Conservation (phyloP, 2,797 vertebrate genomes). For the Melanotaenia maccullochi region DNA sequence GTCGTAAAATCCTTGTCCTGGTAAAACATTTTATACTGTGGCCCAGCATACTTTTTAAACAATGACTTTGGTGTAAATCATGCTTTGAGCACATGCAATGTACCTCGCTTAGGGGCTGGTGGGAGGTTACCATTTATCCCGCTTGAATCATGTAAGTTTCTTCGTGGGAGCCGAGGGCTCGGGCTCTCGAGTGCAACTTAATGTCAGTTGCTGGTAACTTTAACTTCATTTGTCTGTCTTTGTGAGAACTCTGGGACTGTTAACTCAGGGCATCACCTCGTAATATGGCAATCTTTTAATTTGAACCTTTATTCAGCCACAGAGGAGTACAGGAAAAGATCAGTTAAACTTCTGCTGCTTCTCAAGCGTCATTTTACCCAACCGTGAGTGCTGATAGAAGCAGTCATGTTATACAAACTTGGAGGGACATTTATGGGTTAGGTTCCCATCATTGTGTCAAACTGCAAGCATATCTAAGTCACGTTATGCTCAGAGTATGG, state of each 20-base stretch:
- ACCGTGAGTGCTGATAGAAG: conserved; percentile 14
- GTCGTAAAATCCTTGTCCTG: conserved; percentile 77
- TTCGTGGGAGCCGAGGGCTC: conserved; percentile 54
- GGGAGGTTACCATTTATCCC: conserved; percentile 69
- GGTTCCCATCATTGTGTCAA: conserved; percentile 13
- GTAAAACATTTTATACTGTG: conserved; percentile 78
- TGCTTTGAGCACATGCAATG: conserved; percentile 47
- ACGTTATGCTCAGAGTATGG: not conserved
- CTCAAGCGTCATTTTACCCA: conserved; percentile 25
- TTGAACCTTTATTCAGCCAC: conserved; percentile 37
- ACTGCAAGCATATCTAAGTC: not conserved
- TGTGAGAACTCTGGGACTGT: conserved; percentile 28
- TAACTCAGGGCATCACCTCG: conserved; percentile 49
- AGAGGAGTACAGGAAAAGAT: conserved; percentile 32
- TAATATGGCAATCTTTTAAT: conserved; percentile 55
- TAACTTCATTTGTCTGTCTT: conserved; percentile 57
- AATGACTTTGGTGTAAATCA: conserved; percentile 78
- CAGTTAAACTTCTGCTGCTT: conserved; percentile 28
- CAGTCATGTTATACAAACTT: conserved; percentile 21
- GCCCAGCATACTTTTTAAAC: conserved; percentile 77
- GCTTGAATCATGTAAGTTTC: conserved; percentile 59
- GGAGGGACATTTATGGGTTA: not conserved
- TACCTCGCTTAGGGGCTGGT: conserved; percentile 51
- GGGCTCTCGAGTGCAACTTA: conserved; percentile 42
- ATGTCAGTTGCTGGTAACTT: conserved; percentile 58